Conservation (phyloP, 2,797 vertebrate genomes). For the Momotus momota region DNA sequence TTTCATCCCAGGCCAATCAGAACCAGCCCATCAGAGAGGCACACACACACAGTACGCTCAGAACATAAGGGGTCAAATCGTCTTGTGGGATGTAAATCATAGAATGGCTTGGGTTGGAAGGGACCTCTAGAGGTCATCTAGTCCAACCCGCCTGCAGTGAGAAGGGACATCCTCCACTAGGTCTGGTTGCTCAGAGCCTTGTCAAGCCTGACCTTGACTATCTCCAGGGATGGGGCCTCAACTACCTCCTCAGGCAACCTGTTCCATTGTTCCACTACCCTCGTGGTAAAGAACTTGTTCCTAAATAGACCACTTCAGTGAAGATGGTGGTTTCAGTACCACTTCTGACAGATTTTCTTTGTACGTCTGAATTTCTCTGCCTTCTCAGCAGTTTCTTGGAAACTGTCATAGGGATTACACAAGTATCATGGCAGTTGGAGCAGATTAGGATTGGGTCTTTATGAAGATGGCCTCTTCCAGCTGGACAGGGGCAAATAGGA, state of each 20-base stretch:
- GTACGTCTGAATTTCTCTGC: not conserved
- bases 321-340: not conserved
- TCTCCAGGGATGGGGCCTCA: too few species aligned
- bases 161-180: too few species aligned
- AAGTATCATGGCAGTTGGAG: not conserved
- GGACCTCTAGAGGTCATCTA: too few species aligned
- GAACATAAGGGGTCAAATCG: not conserved
- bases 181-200: too few species aligned
- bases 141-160: too few species aligned
- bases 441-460: not conserved
- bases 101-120: too few species aligned
- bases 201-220: too few species aligned
- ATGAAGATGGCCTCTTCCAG: not conserved
- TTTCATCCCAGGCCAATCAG: not conserved
- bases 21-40: not conserved
- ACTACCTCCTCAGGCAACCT: too few species aligned
- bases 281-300: too few species aligned
- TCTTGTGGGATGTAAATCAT: not conserved
- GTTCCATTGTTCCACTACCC: too few species aligned
- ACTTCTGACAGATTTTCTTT: not conserved
- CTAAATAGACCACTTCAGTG: not conserved
- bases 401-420: not conserved
- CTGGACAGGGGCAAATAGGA: not conserved
- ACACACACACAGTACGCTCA: not conserved
- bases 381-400: not conserved